Base-by-base conservation (phyloP, 2,113 vertebrate genomes). In the Vulpes vulpes region DNA sequence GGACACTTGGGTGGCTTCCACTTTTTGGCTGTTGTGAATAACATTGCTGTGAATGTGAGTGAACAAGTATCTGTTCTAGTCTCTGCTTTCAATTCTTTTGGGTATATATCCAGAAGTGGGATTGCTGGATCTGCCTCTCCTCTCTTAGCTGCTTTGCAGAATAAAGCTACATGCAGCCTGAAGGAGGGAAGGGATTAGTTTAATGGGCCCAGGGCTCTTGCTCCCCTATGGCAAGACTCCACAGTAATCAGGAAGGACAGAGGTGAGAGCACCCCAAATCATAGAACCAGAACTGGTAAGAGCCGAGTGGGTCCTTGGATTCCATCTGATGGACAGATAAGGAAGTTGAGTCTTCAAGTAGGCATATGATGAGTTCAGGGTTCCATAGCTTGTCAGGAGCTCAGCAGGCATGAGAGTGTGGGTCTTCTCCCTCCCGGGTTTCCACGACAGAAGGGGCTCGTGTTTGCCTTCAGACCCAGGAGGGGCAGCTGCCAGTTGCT, bases 331-430 rank as follows among this genome's bases (percentile, higher is more conserved):
- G 3, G 16, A 71, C 14, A 38, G 38, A 73, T n/a, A 10, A 27
- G 27, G 60, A 79, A n/a, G 25, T 51, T 8, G 79, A 80, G 32
- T 65, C 43, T 88, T 43, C 10, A 3, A 20, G 15, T 53, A 14
- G 27, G 38, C 38, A 6, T 20, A 35, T 3, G 15, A 49, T 51
- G 0, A 19, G 2, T 15, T 38, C 11, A 23, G 71, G 49, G 12
- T 23, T 60, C n/a, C 12, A 0, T 5, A 53, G 43, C 17, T 11
- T 1, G 1, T 60, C 35, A 35, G 23, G 62, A 55, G 15, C 14
- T 78, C 30, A 8, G 20, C 9, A 0, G 57, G 23, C 9, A 0
- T 23, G 55, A 14, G 27, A 57, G 27, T 23, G 35, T 2, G 14
- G 8, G n/a, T 49, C 86, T 73, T 71, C 74, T 35, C 53, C 19